These are phyloP conservation scores for Stegastes partitus DNA, from an alignment of 2,113 vertebrate species.

Conservation along the genomic window DNA sequence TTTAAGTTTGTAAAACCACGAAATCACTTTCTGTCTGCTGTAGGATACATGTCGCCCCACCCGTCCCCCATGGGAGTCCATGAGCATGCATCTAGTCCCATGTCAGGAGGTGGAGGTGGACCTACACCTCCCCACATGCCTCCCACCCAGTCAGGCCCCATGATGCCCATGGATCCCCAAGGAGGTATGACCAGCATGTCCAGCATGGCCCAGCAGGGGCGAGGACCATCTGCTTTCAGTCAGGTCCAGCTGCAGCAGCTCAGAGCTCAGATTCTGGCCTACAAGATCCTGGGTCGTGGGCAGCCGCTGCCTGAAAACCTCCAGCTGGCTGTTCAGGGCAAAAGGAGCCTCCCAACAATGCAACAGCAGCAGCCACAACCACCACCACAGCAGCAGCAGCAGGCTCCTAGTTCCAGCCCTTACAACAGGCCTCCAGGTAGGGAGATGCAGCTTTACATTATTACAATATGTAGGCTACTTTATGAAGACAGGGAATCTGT, in stretches of 20 bases:
- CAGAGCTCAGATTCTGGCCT: slow-evolving; percentile 97
- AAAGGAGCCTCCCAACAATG: slow-evolving; percentile 95
- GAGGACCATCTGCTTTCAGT: slow-evolving; percentile 95
- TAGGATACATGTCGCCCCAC: slow-evolving; percentile 97
- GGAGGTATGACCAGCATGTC: slow-evolving; percentile 73
- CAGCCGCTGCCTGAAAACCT: slow-evolving; percentile 97
- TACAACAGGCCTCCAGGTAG: slow-evolving; percentile 92
- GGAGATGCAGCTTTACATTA: not conserved
- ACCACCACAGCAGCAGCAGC: slow-evolving; percentile 55
- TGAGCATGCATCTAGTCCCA: slow-evolving; percentile 94
- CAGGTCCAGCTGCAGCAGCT: slow-evolving; percentile 97
- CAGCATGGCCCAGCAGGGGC: slow-evolving; percentile 84
- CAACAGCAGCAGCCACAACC: slow-evolving; percentile 86
- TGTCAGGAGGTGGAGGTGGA: slow-evolving; percentile 91
- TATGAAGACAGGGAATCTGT: not conserved
- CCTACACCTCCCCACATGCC: slow-evolving; percentile 96
- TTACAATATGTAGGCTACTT: not conserved
- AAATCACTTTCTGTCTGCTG: slow-evolving; percentile 29
- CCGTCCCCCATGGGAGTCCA: slow-evolving; percentile 93
- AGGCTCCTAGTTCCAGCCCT: slow-evolving; percentile 81
- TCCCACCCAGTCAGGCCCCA: slow-evolving; percentile 88
- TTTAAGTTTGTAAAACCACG: not conserved
- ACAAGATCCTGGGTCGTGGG: slow-evolving; percentile 96
- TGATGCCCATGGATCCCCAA: slow-evolving; percentile 92
- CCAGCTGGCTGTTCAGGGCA: slow-evolving; percentile 97